Percentiles rank a stretch among this genome's conserved stretches.
These are phyloP conservation scores for Varanus salvator DNA, from an alignment of 2,113 vertebrate genomes.

Conservation along the genomic window DNA sequence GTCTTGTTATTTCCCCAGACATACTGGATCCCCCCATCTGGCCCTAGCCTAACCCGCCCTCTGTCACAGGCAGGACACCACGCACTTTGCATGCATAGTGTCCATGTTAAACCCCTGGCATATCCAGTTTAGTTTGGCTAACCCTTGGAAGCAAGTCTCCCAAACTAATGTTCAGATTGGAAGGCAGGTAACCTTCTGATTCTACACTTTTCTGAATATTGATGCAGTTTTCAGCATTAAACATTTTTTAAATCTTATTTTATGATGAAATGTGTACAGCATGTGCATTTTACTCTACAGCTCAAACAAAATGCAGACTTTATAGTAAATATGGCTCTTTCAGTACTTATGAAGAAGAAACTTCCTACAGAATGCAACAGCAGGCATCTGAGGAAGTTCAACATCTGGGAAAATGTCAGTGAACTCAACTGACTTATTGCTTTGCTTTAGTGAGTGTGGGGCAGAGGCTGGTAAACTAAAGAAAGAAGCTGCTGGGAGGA, in stretches of 20 bases:
- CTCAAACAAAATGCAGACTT: neutral
- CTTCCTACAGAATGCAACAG: too few relatives aligned
- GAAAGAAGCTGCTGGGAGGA: too few relatives aligned
- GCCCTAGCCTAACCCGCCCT: neutral
- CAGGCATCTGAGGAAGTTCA: too few relatives aligned
- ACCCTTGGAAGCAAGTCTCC: neutral
- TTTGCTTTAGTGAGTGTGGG: neutral
- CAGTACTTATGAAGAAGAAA: too few relatives aligned
- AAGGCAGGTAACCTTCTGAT: neutral
- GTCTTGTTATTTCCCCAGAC: neutral
- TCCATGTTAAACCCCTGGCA: neutral
- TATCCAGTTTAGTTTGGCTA: neutral
- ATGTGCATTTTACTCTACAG: neutral
- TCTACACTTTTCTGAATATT: neutral
- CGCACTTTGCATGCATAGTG: neutral
- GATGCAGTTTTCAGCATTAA: neutral
- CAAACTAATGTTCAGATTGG: neutral
- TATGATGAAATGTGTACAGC: neutral
- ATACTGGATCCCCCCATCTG: neutral
- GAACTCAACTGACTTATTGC: too few relatives aligned
- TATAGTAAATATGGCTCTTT: neutral
- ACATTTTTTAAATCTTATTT: neutral
- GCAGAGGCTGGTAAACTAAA: neutral
- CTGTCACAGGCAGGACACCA: neutral
- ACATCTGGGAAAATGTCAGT: too few relatives aligned